Conservation (phyloP, 2,888 invertebrate genomes). For the Anticlea derivata region DNA sequence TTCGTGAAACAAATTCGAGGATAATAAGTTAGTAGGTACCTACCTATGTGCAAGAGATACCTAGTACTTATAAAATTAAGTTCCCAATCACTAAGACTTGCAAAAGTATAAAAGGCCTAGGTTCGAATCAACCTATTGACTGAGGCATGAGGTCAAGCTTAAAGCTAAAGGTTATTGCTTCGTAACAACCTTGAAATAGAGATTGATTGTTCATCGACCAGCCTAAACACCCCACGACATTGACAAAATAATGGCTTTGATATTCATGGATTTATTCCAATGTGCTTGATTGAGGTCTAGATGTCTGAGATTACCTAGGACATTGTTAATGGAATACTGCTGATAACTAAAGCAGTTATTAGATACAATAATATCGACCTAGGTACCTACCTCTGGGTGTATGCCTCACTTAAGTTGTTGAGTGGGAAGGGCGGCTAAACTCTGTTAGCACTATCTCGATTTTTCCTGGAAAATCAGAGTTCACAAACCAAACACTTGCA, state of each 20-base stretch:
- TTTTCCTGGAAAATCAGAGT: background rate
- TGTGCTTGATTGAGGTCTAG: no score
- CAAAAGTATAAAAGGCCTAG: no score
- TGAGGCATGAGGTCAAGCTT: slow-evolving; percentile 33
- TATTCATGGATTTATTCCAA: slow-evolving; percentile 2
- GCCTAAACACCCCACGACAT: slow-evolving; percentile 20
- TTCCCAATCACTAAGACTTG: no score
- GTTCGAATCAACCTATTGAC: background rate
- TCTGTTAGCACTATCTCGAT: no score
- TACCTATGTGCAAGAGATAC: background rate
- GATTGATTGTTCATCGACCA: slow-evolving; percentile 32
- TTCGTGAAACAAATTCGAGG: background rate
- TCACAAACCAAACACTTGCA: slow-evolving; percentile 1
- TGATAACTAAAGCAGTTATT: no score
- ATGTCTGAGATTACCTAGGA: no score
- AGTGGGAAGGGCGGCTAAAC: no score
- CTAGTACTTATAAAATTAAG: no score
- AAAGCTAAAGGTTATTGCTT: slow-evolving; percentile 49
- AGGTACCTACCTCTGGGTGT: background rate
- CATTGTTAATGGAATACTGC: no score
- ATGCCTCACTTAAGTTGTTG: no score
- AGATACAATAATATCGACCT: no score
- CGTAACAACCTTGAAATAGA: slow-evolving; percentile 37
- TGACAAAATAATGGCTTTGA: slow-evolving; percentile 24
- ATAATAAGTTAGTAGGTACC: background rate